These are phyloP conservation scores for Bradypus variegatus DNA, from an alignment of 2,797 vertebrate species.

Conservation along the genomic window DNA sequence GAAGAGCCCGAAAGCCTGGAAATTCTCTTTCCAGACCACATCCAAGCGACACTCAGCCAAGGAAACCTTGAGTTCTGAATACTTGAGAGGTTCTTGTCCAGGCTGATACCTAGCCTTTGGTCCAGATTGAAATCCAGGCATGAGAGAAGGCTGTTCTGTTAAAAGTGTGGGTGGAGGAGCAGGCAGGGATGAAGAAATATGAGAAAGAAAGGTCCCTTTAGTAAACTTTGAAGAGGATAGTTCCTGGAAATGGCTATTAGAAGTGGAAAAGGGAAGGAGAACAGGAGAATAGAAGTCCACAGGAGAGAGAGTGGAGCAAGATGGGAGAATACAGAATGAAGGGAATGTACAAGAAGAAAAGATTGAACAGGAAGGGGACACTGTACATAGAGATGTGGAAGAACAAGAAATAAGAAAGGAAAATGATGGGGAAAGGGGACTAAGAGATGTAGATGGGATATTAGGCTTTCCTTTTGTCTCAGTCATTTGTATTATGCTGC, in stretches of 20 bases:
- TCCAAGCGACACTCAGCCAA: conserved; percentile 25
- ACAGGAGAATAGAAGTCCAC: neutral
- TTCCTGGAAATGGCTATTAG: neutral
- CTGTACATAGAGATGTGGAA: neutral
- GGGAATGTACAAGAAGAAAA: neutral
- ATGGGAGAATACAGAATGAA: neutral
- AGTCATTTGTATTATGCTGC: neutral
- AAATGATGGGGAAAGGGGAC: neutral
- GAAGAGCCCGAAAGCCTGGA: conserved; percentile 36
- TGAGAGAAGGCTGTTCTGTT: neutral
- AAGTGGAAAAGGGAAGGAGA: neutral
- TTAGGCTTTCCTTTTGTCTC: neutral
- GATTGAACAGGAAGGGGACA: neutral
- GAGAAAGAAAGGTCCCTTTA: neutral
- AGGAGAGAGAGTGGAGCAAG: neutral
- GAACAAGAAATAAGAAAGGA: neutral
- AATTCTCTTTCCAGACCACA: conserved; percentile 34
- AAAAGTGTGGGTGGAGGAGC: neutral
- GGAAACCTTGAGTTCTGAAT: conserved; percentile 32
- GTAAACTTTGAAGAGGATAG: neutral
- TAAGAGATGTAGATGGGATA: neutral
- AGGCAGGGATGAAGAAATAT: neutral
- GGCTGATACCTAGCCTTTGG: neutral
- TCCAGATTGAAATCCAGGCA: neutral
- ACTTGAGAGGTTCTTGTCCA: neutral